These are phyloP conservation scores for Andrena minutula DNA, from an alignment of 2,888 invertebrate genomes.

Conservation along the genomic window DNA sequence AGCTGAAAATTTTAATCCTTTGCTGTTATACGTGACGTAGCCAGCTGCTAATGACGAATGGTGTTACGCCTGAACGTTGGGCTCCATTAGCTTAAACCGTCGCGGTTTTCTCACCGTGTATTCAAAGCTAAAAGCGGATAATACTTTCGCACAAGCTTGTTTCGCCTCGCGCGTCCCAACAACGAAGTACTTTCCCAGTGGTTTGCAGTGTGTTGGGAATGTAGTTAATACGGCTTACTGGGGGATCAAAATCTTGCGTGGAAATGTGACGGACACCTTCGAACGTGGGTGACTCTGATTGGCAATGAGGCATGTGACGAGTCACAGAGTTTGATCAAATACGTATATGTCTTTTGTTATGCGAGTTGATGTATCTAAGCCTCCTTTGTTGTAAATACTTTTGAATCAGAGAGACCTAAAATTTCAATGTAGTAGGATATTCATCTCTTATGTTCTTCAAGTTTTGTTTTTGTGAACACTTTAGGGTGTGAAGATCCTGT, in stretches of 20 bases:
- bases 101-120: conserved; percentile 30
- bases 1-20: too few relatives aligned
- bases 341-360: too few relatives aligned
- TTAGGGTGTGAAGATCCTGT: too few relatives aligned
- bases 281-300: background rate
- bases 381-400: too few relatives aligned
- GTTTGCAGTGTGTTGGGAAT: conserved; percentile 22
- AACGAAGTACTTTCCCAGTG: conserved; percentile 32
- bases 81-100: conserved; percentile 52
- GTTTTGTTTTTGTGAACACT: too few relatives aligned
- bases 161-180: conserved; percentile 5
- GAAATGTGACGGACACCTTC: background rate
- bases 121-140: conserved; percentile 51
- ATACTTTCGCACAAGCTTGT: conserved; percentile 45
- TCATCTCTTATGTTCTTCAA: too few relatives aligned
- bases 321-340: background rate
- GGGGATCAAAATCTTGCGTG: conserved; percentile 46
- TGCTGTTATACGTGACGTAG: background rate
- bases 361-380: too few relatives aligned
- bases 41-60: conserved; percentile 30
- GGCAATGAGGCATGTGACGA: background rate
- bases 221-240: conserved; percentile 48
- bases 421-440: too few relatives aligned
- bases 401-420: too few relatives aligned
- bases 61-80: conserved; percentile 20